A percentile compares a stretch with the other conserved stretches of the same genome.
phyloP scores from a whole-genome alignment of 2,113 vertebrate genomes.

The Microtus oregoni region DNA sequence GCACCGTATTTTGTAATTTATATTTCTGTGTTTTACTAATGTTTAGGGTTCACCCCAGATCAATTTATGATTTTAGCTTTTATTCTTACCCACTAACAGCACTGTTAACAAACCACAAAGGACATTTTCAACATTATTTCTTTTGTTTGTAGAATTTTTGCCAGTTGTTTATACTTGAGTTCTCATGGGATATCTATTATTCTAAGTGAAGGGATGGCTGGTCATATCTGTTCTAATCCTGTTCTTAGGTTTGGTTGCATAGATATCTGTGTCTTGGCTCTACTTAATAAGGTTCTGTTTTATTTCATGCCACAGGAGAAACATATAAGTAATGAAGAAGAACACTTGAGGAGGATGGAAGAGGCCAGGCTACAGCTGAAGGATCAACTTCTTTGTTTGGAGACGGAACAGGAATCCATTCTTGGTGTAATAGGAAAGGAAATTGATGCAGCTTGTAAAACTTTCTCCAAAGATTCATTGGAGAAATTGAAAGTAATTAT shows the following conservation, averaged over 20 bases:
- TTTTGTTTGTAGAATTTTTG: constrained; percentile 41
- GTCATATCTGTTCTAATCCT: background rate
- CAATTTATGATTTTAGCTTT: constrained; percentile 8
- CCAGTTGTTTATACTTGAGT: background rate
- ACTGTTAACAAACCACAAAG: constrained; percentile 46
- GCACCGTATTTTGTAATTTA: background rate
- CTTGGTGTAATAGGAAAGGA: constrained; percentile 91
- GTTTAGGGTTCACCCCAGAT: constrained; percentile 5
- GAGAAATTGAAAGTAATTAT: constrained; percentile 94
- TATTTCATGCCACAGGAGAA: constrained; percentile 81
- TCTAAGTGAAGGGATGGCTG: background rate
- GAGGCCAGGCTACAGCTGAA: constrained; percentile 87
- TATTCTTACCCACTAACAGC: background rate
- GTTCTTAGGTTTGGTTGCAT: background rate
- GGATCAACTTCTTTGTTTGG: constrained; percentile 88
- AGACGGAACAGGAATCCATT: constrained; percentile 92
- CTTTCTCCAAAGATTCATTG: constrained; percentile 88
- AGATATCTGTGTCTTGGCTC: constrained; percentile 32
- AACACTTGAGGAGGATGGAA: constrained; percentile 86
- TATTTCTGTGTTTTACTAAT: constrained; percentile 24
- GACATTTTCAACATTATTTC: constrained; percentile 11
- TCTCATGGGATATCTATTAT: background rate
- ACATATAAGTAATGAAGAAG: constrained; percentile 84
- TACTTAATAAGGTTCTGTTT: constrained; percentile 38
- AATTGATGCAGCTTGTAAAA: constrained; percentile 91